phyloP scores from a whole-genome alignment of 35 echinoderm and acorn worm species.

The Anneissia japonica region DNA sequence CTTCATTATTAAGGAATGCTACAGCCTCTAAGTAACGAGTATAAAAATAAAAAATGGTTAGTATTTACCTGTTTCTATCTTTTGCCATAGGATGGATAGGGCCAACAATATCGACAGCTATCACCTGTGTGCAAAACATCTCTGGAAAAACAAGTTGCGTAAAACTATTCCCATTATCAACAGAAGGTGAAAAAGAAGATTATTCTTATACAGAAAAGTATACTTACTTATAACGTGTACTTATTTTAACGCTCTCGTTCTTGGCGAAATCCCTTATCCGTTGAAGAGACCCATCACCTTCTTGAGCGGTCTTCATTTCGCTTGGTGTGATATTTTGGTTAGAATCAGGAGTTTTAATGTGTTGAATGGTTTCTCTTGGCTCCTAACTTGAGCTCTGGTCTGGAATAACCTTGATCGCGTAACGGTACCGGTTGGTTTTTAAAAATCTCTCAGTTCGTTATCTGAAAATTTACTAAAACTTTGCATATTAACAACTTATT shows the following conservation, averaged over 20 bases:
- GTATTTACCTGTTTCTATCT: constrained; percentile 35
- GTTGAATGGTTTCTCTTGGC: no score
- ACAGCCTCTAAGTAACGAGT: constrained; percentile 47
- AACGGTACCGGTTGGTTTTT: no score
- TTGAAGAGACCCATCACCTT: not conserved
- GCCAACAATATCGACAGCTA: constrained; percentile 39
- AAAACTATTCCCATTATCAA: not conserved
- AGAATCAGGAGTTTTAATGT: not conserved
- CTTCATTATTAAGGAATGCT: constrained; percentile 28
- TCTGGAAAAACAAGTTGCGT: not conserved
- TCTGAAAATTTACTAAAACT: no score
- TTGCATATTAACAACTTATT: no score
- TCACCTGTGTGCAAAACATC: not conserved
- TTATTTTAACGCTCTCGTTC: not conserved
- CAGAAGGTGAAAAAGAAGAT: not conserved
- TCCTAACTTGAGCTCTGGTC: no score
- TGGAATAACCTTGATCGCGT: no score
- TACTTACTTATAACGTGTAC: not conserved
- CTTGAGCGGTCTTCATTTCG: not conserved
- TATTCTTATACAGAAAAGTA: not conserved
- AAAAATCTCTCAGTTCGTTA: no score
- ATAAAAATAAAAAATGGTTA: constrained; percentile 37
- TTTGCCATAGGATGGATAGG: constrained; percentile 32
- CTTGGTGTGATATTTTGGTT: not conserved
- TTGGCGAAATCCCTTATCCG: not conserved